phyloP scores from a whole-genome alignment of 2,113 vertebrate genomes.

The Laterallus jamaicensis region DNA sequence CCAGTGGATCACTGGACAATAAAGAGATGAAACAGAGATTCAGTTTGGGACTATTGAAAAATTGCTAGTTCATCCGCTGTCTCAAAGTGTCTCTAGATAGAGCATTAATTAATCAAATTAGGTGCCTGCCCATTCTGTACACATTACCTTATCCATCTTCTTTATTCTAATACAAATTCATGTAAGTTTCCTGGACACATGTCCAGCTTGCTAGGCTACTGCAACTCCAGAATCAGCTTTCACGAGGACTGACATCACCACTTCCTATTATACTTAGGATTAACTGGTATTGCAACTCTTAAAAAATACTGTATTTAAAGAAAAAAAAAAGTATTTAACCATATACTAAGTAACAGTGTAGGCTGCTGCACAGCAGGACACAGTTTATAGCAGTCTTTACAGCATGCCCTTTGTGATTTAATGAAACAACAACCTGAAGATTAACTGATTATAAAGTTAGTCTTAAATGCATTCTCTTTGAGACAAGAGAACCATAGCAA shows the following conservation, averaged over 20 bases:
- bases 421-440: slow-evolving; percentile 11
- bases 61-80: not conserved
- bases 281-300: not conserved
- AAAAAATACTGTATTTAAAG: not conserved
- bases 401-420: not conserved
- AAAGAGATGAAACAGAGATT: not conserved
- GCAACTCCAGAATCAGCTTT: not conserved
- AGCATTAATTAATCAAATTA: not conserved
- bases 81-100: not conserved
- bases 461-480: slow-evolving; percentile 22
- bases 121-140: not conserved
- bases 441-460: slow-evolving; percentile 13
- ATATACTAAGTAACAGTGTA: not conserved
- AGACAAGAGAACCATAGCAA: slow-evolving; percentile 59
- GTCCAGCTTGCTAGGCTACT: not conserved
- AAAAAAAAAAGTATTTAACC: not conserved
- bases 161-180: not conserved
- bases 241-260: not conserved
- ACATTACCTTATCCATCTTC: not conserved
- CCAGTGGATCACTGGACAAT: not conserved
- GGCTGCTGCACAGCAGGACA: not conserved
- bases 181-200: not conserved
- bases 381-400: not conserved
- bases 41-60: not conserved
- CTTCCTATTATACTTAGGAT: not conserved